phyloP scores from a whole-genome alignment of 2,113 vertebrate genomes.

The Dermatemys mawii region DNA sequence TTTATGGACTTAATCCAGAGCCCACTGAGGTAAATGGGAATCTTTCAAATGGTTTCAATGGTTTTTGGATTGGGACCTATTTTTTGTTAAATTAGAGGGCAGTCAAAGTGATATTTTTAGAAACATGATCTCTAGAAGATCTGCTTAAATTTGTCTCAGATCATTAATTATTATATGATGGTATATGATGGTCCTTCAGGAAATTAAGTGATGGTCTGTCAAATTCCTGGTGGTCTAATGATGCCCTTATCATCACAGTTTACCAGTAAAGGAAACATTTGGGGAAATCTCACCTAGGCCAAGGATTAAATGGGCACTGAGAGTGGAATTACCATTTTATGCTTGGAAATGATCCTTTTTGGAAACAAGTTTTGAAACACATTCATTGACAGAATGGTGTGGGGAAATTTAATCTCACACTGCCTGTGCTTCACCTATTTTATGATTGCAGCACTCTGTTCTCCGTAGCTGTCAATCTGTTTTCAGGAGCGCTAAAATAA shows the following conservation, averaged over 20 bases:
- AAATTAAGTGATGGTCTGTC: background rate
- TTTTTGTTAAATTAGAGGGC: background rate
- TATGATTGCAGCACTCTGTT: background rate
- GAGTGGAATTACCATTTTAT: background rate
- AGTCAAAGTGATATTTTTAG: background rate
- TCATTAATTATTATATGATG: background rate
- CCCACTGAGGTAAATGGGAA: background rate
- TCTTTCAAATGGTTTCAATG: background rate
- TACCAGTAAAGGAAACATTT: background rate
- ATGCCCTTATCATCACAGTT: background rate
- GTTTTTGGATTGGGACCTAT: background rate
- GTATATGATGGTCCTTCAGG: background rate
- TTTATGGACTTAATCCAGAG: background rate
- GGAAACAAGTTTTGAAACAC: background rate
- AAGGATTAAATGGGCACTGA: background rate
- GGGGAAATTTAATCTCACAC: background rate
- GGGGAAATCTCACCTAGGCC: background rate
- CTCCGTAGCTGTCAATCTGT: background rate
- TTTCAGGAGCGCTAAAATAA: background rate
- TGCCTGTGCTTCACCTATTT: background rate
- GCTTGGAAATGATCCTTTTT: background rate
- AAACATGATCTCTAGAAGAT: background rate
- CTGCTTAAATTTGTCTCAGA: background rate
- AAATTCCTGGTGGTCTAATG: background rate
- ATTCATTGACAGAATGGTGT: background rate